Percentiles rank a stretch among this genome's conserved stretches.
Conservation (phyloP, 2,888 invertebrate species). For the Eurytoma adleriae region DNA sequence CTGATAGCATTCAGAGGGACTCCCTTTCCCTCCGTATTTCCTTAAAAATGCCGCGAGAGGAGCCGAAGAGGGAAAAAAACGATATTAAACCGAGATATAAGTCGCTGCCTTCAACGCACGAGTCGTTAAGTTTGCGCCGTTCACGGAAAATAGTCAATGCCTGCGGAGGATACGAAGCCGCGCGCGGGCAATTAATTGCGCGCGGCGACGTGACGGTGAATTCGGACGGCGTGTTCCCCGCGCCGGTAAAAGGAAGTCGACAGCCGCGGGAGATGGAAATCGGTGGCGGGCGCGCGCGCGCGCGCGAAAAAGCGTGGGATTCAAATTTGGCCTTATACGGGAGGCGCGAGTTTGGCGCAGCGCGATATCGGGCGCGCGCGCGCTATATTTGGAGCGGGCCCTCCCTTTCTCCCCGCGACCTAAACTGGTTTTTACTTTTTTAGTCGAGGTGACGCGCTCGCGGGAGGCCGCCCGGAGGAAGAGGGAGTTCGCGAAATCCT, state of each 20-base stretch:
- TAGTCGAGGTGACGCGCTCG: neutral
- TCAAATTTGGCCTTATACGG: constrained; percentile 55
- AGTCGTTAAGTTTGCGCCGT: constrained; percentile 26
- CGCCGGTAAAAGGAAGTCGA: constrained; percentile 25
- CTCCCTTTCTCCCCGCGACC: constrained; percentile 15
- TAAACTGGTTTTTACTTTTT: constrained; percentile 51
- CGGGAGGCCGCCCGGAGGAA: neutral
- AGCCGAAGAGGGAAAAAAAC: constrained; percentile 32
- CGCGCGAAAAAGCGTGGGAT: constrained; percentile 45
- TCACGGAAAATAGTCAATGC: constrained; percentile 55
- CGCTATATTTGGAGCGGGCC: constrained; percentile 49
- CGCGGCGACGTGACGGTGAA: constrained; percentile 20
- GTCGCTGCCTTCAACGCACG: constrained; percentile 3
- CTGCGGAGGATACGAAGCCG: neutral
- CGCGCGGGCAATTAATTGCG: constrained; percentile 43
- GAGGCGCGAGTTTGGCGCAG: constrained; percentile 31
- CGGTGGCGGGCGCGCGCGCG: constrained; percentile 1
- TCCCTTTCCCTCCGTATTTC: constrained; percentile 1
- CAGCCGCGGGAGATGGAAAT: constrained; percentile 44
- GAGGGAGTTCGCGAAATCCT: constrained; percentile 16
- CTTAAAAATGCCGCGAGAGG: constrained; percentile 41
- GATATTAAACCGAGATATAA: constrained; percentile 40
- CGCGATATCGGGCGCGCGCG: constrained; percentile 35
- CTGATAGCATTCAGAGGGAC: constrained; percentile 56
- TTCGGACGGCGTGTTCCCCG: constrained; percentile 5